Percentiles rank a stretch among this genome's conserved stretches.
phyloP scores from a whole-genome alignment of 1,140 invertebrate genomes.

The Rhyacophila brunnea region DNA sequence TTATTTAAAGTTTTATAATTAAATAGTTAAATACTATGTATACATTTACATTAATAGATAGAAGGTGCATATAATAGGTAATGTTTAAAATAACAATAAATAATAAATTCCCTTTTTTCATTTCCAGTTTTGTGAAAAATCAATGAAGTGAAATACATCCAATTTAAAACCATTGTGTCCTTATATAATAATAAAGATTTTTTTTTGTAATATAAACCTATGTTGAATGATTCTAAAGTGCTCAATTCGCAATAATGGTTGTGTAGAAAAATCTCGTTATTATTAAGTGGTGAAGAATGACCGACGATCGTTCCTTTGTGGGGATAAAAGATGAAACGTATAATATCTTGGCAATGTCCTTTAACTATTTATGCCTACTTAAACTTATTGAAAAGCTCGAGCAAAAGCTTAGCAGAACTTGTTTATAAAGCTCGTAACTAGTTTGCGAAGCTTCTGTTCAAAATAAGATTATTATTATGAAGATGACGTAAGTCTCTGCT shows the following conservation, averaged over 20 bases:
- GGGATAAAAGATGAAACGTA: slow-evolving; percentile 1
- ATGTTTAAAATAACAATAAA: too few species aligned
- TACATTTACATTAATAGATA: too few species aligned
- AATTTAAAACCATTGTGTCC: neutral
- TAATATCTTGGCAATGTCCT: slow-evolving; percentile 3
- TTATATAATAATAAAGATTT: slow-evolving; percentile 1
- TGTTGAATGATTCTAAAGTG: slow-evolving; percentile 15
- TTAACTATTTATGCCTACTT: slow-evolving; percentile 18
- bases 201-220: slow-evolving; percentile 11
- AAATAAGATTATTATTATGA: too few species aligned
- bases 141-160: slow-evolving; percentile 13
- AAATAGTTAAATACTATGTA: too few species aligned
- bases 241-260: slow-evolving; percentile 14
- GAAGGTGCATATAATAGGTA: too few species aligned
- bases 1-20: too few species aligned
- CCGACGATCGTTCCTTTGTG: slow-evolving; percentile 18
- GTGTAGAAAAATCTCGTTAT: slow-evolving; percentile 20
- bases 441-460: too few species aligned
- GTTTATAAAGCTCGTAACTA: too few species aligned
- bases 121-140: neutral
- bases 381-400: slow-evolving; percentile 3
- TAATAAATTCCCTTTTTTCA: too few species aligned
- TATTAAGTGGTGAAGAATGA: slow-evolving; percentile 27
- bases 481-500: too few species aligned
- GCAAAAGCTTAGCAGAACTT: too few species aligned